Percentiles rank a stretch among this genome's conserved stretches.
These are phyloP conservation scores for Cyclina sinensis DNA, from an alignment of 1,140 invertebrate genomes.

Conservation along the genomic window DNA sequence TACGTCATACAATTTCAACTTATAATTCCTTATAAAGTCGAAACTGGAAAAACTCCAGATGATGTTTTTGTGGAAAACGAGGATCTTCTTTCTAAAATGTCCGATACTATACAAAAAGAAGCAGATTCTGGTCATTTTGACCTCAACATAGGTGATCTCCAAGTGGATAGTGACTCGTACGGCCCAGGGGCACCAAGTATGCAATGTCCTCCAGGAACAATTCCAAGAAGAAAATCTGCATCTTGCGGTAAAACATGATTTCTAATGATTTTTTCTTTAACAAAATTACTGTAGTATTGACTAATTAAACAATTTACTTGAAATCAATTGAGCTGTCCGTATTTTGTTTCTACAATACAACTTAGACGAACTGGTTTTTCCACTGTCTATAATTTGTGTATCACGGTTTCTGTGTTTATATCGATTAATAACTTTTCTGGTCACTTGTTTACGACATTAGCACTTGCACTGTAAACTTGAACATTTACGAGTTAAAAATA, in stretches of 20 bases:
- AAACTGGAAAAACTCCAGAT: background rate
- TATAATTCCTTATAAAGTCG: background rate
- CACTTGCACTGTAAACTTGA: no score
- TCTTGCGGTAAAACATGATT: slow-evolving; percentile 15
- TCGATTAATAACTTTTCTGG: no score
- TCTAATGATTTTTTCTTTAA: no score
- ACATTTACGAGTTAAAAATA: no score
- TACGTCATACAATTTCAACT: slow-evolving; percentile 28
- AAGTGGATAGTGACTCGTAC: slow-evolving; percentile 15
- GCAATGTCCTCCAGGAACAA: slow-evolving; percentile 21
- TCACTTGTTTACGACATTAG: no score
- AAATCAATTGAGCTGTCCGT: no score
- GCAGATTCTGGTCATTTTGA: slow-evolving; percentile 5
- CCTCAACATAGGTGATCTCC: background rate
- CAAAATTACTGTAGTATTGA: no score
- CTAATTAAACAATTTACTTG: no score
- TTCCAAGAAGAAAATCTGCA: background rate
- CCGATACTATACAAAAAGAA: background rate
- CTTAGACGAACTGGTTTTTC: no score
- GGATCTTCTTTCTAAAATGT: slow-evolving; percentile 1
- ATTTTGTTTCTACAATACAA: no score
- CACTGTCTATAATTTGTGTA: no score
- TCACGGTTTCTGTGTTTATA: no score
- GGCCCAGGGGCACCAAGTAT: background rate
- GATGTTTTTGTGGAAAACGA: background rate